Base-by-base conservation (phyloP, 2,888 invertebrate species). In the Xanthia icteritia region DNA sequence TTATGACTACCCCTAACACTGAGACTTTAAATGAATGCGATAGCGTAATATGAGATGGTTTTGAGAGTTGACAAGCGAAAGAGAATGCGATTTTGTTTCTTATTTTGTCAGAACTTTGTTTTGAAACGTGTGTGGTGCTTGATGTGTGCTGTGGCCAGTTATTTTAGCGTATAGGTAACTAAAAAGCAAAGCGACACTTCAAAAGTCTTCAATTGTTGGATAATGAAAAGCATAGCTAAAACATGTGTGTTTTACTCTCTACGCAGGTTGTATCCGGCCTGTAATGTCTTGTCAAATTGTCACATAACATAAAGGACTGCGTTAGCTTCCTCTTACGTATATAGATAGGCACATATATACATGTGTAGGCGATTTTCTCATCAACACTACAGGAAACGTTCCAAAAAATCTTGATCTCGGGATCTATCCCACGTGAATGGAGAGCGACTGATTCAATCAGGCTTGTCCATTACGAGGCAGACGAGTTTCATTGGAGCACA, bases 391-490 rank as follows among this genome's bases (percentile, higher is more conserved):
- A 86, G 89, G 88, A 89, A 90, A 86, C 83, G 83, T 76, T 77
- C 72, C 76, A 81, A 87, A 88, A 88, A 90, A 91, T 90, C 88
- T 91, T 91, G 92, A 93, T 93, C 90, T 89, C 81, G 85, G 88
- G 91, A 93, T 92, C 93, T 91, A 93, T 94, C 91, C 88, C 83
- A 90, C 87, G 77, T 93, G 92, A 94, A 94, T 93, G 91, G 93
- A 90, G 91, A 88, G 91, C 91, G 89, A 91, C 91, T 92, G 93
- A 94, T 94, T 93, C 93, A 94, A 94, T 94, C 94, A 93, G 87
- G 89, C 85, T 91, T 79, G 92, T 91, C 94, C 93, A 94, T 95
- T 94, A 94, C 92, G 90, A 90, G 80, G 76, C 89, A 89, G 92
- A 91, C 92, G 92, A 92, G 92, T 89, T 92, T 89, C 92, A 92